Evolutionary conservation across 2,113 vertebrate species (phyloP), one percentile per base, ranked within the genome.

Genomic region (Takifugu bimaculatus): DNA sequence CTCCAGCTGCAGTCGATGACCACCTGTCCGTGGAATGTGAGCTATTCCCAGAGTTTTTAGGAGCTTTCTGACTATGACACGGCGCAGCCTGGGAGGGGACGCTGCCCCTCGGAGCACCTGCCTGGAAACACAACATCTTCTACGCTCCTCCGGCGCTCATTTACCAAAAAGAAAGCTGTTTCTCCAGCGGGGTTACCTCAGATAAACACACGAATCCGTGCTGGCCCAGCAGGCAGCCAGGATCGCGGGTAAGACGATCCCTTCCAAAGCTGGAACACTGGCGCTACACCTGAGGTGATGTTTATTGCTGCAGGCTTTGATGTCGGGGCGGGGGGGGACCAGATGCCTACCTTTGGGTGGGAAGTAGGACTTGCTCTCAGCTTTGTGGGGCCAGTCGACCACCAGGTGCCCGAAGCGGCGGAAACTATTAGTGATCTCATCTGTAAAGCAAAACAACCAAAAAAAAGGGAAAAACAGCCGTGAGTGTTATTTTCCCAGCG

Each of bases 341-440:
- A 32, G 11, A 42, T 55, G 54, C 28, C 92, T 96, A 99, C 97
- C 97, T 99, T 99, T 99, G 53, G 97, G 97, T 87, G 97, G 97
- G 90, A 99, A 99, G 92, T 99, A 99, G 1, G 97, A 99, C 84
- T 99, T 99, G 94, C 96, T 99, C 92, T 99, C 97, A 51, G 97
- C 97, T 93, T 99, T 99, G 87, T 99, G 97, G 84, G 97, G 97
- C 97, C 97, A 99, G 85, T 99, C 97, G 14, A 99, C 96, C 76
- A 98, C 96, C 50, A 99, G 93, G 90, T 96, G 96, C 84, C 97
- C 97, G 78, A 95, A 99, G 81, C 97, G 95, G 78, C 97, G 95
- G 88, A 99, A 99, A 88, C 97, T 98, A 91, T 97, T 96, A 82
- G 97, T 99, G 89, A 99, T 99, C 89, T 99, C 97, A 91, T 99